Conservation (phyloP, 1,140 invertebrate genomes). For the Cyphomyrmex costatus region DNA sequence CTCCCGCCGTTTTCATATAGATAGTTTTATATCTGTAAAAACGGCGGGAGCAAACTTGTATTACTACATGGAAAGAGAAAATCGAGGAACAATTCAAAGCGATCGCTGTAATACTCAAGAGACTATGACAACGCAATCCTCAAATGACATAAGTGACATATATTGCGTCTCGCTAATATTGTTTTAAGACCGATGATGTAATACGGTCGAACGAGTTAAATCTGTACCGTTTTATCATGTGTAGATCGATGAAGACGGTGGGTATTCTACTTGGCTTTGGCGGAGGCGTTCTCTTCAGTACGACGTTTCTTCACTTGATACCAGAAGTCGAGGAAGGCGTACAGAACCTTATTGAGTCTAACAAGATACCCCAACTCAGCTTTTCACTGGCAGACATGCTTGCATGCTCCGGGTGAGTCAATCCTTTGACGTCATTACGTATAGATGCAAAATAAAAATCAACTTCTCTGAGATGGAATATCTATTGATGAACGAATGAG, state of each 20-base stretch:
- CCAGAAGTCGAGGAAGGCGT: conserved; percentile 94
- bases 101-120: background rate
- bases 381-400: conserved; percentile 91
- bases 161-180: conserved; percentile 76
- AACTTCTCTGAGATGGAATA: background rate
- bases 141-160: conserved; percentile 64
- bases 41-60: no score
- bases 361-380: conserved; percentile 85
- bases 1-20: no score
- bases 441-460: background rate
- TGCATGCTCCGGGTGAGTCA: conserved; percentile 88
- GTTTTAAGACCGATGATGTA: conserved; percentile 7
- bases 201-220: conserved; percentile 5
- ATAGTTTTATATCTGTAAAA: no score
- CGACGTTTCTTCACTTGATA: conserved; percentile 95
- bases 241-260: conserved; percentile 85
- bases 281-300: conserved; percentile 96
- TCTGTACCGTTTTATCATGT: background rate
- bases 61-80: no score
- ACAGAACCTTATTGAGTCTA: conserved; percentile 86
- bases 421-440: conserved; percentile 11
- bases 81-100: background rate
- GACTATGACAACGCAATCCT: conserved; percentile 1
- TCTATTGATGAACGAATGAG: background rate
- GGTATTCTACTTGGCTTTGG: conserved; percentile 93